Conservation (phyloP, 2,888 invertebrate genomes). For the Agrenia bidenticulata region DNA sequence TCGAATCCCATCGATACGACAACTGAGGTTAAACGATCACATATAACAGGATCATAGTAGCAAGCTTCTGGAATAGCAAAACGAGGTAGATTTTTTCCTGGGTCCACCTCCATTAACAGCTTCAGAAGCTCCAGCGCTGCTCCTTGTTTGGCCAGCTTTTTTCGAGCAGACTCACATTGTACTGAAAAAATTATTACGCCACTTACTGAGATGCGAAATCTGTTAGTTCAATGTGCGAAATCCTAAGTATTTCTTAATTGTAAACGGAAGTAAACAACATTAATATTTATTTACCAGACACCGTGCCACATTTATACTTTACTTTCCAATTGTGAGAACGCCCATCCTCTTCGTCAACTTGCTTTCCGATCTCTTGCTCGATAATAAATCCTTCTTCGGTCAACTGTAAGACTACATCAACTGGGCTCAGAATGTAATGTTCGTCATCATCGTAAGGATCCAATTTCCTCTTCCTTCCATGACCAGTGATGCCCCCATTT, state of each 20-base stretch:
- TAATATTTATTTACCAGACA: constrained; percentile 6
- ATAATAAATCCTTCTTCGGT: constrained; percentile 12
- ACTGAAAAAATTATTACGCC: constrained; percentile 1
- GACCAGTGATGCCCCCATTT: background rate
- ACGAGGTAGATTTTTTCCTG: background rate
- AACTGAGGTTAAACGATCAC: background rate
- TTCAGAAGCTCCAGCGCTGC: constrained; percentile 15
- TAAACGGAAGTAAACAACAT: background rate
- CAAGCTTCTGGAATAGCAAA: constrained; percentile 11
- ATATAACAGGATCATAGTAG: constrained; percentile 3
- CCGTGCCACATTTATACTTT: background rate
- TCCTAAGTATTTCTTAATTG: background rate
- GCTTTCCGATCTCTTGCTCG: constrained; percentile 2
- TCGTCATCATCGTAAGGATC: background rate
- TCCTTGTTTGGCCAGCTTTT: constrained; percentile 6
- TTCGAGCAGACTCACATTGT: background rate
- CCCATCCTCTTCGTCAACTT: background rate
- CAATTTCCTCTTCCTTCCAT: background rate
- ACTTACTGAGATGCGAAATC: background rate
- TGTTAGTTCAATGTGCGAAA: background rate
- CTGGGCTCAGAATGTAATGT: background rate
- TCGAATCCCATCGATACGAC: background rate
- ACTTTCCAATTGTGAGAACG: constrained; percentile 9
- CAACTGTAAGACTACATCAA: constrained; percentile 3
- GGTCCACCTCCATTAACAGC: background rate